Percentiles rank a stretch among this genome's conserved stretches.
phyloP scores from a whole-genome alignment of 2,797 vertebrate genomes.

The Balearica regulorum region DNA sequence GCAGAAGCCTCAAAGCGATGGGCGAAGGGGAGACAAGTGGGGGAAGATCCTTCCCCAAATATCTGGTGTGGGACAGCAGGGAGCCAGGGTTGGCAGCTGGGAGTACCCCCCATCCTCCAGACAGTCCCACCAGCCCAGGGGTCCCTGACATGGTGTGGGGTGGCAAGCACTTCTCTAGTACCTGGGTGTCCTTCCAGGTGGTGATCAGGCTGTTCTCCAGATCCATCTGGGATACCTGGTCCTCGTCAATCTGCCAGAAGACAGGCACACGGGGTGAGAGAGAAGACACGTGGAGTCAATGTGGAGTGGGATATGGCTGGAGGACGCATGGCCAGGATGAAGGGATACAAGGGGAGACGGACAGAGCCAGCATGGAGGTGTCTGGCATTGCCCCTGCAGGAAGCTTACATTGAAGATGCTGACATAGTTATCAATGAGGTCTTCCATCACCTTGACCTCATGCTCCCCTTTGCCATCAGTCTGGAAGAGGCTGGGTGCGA shows the following conservation, averaged over 20 bases:
- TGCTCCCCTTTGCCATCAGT: constrained; percentile 94
- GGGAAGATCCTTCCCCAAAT: background rate
- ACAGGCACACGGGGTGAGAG: background rate
- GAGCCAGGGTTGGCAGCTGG: background rate
- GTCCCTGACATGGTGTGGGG: rapidly evolving
- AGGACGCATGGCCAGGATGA: too few species aligned
- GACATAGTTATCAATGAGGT: constrained; percentile 92
- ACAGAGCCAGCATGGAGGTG: background rate
- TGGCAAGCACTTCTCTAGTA: constrained; percentile 27
- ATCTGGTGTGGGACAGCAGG: background rate
- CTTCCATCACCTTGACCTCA: constrained; percentile 93
- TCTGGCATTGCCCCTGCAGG: background rate
- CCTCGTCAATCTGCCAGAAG: constrained; percentile 89
- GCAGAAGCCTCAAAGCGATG: background rate
- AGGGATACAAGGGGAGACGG: background rate
- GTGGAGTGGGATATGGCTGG: rapidly evolving
- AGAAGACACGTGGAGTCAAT: background rate
- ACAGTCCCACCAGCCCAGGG: background rate
- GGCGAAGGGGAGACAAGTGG: background rate
- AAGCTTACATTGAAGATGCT: constrained; percentile 88
- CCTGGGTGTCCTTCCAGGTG: constrained; percentile 97
- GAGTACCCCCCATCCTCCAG: background rate
- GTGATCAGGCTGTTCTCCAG: constrained; percentile 96
- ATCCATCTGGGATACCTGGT: constrained; percentile 95
- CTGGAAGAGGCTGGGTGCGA: constrained; percentile 96